Percentiles rank a stretch among this genome's conserved stretches.
phyloP scores from a whole-genome alignment of 2,888 invertebrate genomes.

The Tupiocoris notatus region DNA sequence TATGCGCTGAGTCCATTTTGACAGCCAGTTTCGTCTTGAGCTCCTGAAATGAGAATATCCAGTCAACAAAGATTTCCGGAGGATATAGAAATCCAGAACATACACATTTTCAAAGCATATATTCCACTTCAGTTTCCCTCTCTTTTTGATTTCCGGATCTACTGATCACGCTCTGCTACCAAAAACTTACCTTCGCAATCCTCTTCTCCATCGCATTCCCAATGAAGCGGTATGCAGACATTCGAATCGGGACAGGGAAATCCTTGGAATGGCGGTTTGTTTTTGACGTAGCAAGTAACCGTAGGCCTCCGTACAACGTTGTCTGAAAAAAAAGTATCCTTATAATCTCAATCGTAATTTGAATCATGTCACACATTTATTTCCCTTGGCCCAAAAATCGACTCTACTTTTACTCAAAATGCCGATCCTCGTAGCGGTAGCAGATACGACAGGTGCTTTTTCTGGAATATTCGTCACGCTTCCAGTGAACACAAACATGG shows the following conservation, averaged over 20 bases:
- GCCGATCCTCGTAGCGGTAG: conserved; percentile 34
- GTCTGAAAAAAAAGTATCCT: conserved; percentile 41
- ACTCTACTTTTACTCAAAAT: conserved; percentile 13
- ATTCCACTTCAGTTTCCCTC: no score
- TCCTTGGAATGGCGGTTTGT: conserved; percentile 50
- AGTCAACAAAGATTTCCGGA: no score
- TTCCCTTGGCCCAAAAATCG: no score
- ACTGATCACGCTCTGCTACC: no score
- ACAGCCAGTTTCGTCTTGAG: conserved; percentile 49
- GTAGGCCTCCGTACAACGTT: conserved; percentile 39
- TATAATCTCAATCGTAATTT: no score
- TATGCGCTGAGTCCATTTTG: conserved; percentile 23
- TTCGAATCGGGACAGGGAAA: conserved; percentile 50
- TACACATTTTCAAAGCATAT: no score
- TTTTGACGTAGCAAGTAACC: conserved; percentile 50
- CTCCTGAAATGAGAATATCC: no score
- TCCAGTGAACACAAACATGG: conserved; percentile 42
- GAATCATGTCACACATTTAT: no score
- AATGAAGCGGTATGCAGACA: conserved; percentile 50
- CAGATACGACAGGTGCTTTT: conserved; percentile 13
- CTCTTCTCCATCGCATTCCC: conserved; percentile 50
- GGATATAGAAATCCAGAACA: no score
- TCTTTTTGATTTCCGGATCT: no score
- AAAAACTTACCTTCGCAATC: conserved; percentile 50
- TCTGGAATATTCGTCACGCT: conserved; percentile 26